phyloP scores from a whole-genome alignment of 1,140 invertebrate species.

The Eriosoma lanigerum region DNA sequence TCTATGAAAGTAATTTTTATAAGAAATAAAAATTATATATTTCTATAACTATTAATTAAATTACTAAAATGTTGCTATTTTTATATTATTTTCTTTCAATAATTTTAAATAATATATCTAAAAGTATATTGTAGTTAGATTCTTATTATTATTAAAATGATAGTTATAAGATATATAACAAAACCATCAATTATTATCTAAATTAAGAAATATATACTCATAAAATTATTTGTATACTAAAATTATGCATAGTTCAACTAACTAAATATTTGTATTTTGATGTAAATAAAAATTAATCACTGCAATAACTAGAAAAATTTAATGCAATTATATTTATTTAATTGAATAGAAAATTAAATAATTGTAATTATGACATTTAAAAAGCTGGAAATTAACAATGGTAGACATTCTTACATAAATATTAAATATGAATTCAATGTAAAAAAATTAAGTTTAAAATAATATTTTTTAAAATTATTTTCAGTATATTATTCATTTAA shows the following conservation, averaged over 20 bases:
- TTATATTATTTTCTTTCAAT: too few species aligned
- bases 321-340: too few species aligned
- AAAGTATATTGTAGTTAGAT: neutral
- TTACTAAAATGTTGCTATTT: neutral
- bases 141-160: neutral
- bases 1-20: neutral
- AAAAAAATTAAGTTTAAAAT: conserved; percentile 31
- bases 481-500: too few species aligned
- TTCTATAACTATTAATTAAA: neutral
- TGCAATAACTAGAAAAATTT: too few species aligned
- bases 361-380: too few species aligned
- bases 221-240: neutral
- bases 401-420: neutral
- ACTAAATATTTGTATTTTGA: neutral
- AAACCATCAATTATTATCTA: too few species aligned
- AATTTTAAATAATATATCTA: too few species aligned
- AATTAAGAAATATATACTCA: conserved; percentile 7
- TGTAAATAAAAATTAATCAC: too few species aligned
- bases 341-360: too few species aligned
- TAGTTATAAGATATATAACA: neutral
- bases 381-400: neutral
- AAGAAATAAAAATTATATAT: neutral
- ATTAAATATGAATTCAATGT: neutral
- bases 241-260: neutral
- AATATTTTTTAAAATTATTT: too few species aligned